phyloP scores from a whole-genome alignment of 2,797 vertebrate genomes.

The Tenualosa ilisha region DNA sequence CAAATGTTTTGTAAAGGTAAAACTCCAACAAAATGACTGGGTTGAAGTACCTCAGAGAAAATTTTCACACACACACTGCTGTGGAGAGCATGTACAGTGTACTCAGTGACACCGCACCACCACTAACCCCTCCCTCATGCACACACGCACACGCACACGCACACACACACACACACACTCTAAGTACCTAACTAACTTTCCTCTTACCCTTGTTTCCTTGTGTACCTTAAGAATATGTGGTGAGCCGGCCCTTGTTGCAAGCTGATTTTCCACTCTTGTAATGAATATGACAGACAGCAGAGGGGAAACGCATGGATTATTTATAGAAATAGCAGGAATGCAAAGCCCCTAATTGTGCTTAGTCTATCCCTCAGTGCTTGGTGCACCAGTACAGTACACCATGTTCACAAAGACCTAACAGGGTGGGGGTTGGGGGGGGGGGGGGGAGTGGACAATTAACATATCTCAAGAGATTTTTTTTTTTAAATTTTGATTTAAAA shows the following conservation, averaged over 20 bases:
- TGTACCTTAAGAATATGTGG: not conserved
- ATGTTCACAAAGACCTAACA: slow-evolving; percentile 44
- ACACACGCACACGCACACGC: slow-evolving; percentile 12
- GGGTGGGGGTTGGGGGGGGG: not conserved
- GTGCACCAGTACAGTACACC: slow-evolving; percentile 75
- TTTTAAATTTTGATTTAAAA: not conserved
- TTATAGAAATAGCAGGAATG: slow-evolving; percentile 90
- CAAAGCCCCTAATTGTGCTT: slow-evolving; percentile 87
- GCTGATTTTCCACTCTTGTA: slow-evolving; percentile 81
- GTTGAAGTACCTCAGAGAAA: not conserved
- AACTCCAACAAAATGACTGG: not conserved
- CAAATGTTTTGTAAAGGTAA: not conserved
- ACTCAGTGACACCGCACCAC: not conserved
- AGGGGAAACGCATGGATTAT: slow-evolving; percentile 88
- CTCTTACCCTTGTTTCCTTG: not conserved
- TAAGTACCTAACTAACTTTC: not conserved
- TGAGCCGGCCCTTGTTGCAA: slow-evolving; percentile 40
- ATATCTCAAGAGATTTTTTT: not conserved
- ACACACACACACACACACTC: not conserved
- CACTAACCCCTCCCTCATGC: too few relatives aligned
- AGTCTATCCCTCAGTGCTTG: slow-evolving; percentile 84
- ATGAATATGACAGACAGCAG: slow-evolving; percentile 89
- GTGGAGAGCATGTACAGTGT: not conserved
- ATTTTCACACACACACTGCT: not conserved
- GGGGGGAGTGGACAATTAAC: slow-evolving; percentile 35